Evolutionary conservation across 2,888 invertebrate species (phyloP).

Genomic region (Ichneumoninae sp.): DNA sequence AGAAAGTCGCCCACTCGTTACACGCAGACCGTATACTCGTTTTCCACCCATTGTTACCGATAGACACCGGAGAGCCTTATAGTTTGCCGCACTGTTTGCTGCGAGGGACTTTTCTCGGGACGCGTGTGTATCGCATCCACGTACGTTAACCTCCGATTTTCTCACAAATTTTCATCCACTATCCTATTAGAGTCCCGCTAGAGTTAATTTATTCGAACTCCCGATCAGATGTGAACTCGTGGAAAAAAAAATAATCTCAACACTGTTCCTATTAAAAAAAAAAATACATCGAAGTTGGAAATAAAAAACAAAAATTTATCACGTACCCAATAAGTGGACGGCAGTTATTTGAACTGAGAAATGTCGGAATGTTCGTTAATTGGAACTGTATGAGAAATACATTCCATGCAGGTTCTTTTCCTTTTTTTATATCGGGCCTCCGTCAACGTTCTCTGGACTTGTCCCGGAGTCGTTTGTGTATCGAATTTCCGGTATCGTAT

Average conservation of each 20-base stretch:
- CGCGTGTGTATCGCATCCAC: neutral
- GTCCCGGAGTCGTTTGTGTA: slow-evolving; percentile 36
- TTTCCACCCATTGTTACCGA: slow-evolving; percentile 64
- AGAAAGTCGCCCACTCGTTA: slow-evolving; percentile 68
- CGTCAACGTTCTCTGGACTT: slow-evolving; percentile 9
- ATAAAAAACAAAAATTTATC: neutral
- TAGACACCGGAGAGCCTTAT: slow-evolving; percentile 49
- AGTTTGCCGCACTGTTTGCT: slow-evolving; percentile 63
- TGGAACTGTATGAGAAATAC: slow-evolving; percentile 4
- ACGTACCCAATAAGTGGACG: neutral
- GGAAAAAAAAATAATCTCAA: slow-evolving; percentile 5
- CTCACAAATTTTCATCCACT: slow-evolving; percentile 56
- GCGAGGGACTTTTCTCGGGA: slow-evolving; percentile 20
- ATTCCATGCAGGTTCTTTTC: neutral
- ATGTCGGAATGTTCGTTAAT: neutral
- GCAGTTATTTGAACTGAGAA: neutral
- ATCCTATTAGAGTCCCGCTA: slow-evolving; percentile 34
- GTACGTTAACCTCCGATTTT: slow-evolving; percentile 43
- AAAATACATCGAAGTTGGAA: neutral
- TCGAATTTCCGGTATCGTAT: slow-evolving; percentile 58
- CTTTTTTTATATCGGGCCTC: neutral
- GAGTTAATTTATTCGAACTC: slow-evolving; percentile 30
- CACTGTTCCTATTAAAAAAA: neutral
- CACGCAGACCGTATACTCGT: slow-evolving; percentile 45
- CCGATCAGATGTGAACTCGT: slow-evolving; percentile 25